Evolutionary conservation across 2,888 invertebrate species (phyloP).

Genomic region (Elegia similella): DNA sequence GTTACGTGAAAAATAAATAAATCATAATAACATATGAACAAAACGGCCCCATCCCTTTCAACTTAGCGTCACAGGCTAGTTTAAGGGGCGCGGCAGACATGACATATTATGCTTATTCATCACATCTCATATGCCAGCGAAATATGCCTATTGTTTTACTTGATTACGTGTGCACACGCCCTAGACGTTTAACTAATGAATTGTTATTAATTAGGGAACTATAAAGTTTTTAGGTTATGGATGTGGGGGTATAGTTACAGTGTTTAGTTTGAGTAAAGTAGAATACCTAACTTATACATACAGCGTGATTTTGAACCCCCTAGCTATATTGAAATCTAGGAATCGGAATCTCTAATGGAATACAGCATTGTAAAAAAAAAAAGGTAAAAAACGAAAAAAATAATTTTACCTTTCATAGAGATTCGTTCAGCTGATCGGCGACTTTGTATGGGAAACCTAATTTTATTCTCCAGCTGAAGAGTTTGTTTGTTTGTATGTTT

Average conservation of each 20-base stretch:
- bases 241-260: not conserved
- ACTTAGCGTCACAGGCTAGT: slow-evolving; percentile 39
- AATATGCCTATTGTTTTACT: slow-evolving; percentile 57
- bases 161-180: slow-evolving; percentile 59
- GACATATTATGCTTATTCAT: slow-evolving; percentile 67
- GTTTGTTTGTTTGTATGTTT: too few species aligned
- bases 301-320: too few species aligned
- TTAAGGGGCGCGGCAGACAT: slow-evolving; percentile 56
- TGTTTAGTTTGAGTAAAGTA: not conserved
- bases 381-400: too few species aligned
- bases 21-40: not conserved
- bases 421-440: too few species aligned
- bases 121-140: slow-evolving; percentile 48
- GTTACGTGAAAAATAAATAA: not conserved
- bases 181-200: slow-evolving; percentile 25
- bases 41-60: slow-evolving; percentile 19
- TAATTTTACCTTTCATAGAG: too few species aligned
- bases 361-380: too few species aligned
- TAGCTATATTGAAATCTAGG: too few species aligned
- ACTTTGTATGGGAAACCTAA: too few species aligned
- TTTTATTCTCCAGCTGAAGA: too few species aligned
- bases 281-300: too few species aligned
- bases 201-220: slow-evolving; percentile 13
- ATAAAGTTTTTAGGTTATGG: not conserved
- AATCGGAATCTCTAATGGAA: too few species aligned